These are phyloP conservation scores for Epicauta chinensis DNA, from an alignment of 1,140 invertebrate species.

Conservation along the genomic window DNA sequence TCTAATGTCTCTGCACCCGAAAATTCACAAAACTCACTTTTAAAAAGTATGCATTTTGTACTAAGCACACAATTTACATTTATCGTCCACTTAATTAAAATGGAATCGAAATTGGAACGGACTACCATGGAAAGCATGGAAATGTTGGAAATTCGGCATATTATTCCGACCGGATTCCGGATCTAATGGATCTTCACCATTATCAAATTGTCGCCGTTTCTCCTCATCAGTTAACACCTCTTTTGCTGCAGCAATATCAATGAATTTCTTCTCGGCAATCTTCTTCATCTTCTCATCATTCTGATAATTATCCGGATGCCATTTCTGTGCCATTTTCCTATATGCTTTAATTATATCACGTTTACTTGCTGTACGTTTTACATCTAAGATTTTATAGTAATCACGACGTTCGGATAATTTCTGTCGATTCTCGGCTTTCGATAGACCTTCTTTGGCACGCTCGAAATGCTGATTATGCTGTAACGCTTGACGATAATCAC, in stretches of 20 bases:
- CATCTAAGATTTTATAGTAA: slow-evolving; percentile 95
- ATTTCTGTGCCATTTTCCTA: slow-evolving; percentile 94
- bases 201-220: slow-evolving; percentile 88
- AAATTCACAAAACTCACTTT: too few species aligned
- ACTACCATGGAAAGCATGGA: slow-evolving; percentile 81
- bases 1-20: too few species aligned
- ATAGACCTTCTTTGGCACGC: slow-evolving; percentile 83
- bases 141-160: slow-evolving; percentile 58
- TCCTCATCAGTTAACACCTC: slow-evolving; percentile 81
- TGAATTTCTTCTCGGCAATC: slow-evolving; percentile 95
- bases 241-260: slow-evolving; percentile 98
- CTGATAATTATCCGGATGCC: slow-evolving; percentile 97
- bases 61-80: slow-evolving; percentile 1
- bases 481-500: slow-evolving; percentile 76
- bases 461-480: slow-evolving; percentile 76
- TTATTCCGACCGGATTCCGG: slow-evolving; percentile 70
- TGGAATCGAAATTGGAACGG: slow-evolving; percentile 97
- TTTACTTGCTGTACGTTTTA: slow-evolving; percentile 81
- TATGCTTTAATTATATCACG: slow-evolving; percentile 95
- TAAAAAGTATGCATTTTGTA: too few species aligned
- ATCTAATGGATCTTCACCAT: slow-evolving; percentile 95
- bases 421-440: slow-evolving; percentile 86
- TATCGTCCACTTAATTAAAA: slow-evolving; percentile 58
- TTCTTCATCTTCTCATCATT: slow-evolving; percentile 84
- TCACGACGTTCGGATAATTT: slow-evolving; percentile 91